Percentiles rank a stretch among this genome's conserved stretches.
Evolutionary conservation across 2,113 vertebrate genomes (phyloP).

Genomic region (Danionella cerebrum): DNA sequence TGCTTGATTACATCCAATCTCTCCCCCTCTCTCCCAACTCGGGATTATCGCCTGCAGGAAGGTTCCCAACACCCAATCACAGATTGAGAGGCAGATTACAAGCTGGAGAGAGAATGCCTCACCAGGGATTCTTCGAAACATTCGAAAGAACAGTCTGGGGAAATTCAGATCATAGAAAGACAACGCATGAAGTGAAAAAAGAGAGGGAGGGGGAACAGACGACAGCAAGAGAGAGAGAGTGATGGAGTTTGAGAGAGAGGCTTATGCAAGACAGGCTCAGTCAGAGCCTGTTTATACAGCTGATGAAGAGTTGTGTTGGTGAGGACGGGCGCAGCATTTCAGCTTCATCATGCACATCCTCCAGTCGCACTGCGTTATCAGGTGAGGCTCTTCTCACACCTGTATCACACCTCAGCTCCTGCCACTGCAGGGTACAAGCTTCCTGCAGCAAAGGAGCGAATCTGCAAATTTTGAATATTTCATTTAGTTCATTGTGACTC

Average conservation of each 20-base stretch:
- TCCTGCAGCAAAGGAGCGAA: too few relatives aligned
- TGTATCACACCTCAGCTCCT: neutral
- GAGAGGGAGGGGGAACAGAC: conserved; percentile 3
- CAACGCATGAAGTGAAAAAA: conserved; percentile 3
- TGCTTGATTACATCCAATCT: neutral
- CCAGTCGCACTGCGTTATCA: conserved; percentile 53
- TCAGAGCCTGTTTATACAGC: conserved; percentile 24
- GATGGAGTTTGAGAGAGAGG: conserved; percentile 11
- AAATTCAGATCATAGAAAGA: conserved; percentile 3
- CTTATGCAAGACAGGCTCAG: conserved; percentile 30
- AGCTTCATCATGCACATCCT: conserved; percentile 53
- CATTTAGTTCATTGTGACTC: too few relatives aligned
- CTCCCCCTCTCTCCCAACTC: conserved; percentile 3
- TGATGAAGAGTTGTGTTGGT: conserved; percentile 27
- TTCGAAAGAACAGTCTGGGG: neutral
- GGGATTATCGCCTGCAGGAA: neutral
- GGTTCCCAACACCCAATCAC: conserved; percentile 11
- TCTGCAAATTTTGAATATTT: too few relatives aligned
- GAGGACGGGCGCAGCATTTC: neutral
- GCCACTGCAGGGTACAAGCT: too few relatives aligned
- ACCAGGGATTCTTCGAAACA: conserved; percentile 24
- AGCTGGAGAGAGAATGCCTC: conserved; percentile 10
- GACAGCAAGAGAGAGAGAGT: conserved; percentile 6
- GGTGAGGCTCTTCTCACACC: conserved; percentile 38
- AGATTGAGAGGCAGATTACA: conserved; percentile 7